Evolutionary conservation across 2,797 vertebrate species (phyloP).

Genomic region (Pipistrellus kuhlii): DNA sequence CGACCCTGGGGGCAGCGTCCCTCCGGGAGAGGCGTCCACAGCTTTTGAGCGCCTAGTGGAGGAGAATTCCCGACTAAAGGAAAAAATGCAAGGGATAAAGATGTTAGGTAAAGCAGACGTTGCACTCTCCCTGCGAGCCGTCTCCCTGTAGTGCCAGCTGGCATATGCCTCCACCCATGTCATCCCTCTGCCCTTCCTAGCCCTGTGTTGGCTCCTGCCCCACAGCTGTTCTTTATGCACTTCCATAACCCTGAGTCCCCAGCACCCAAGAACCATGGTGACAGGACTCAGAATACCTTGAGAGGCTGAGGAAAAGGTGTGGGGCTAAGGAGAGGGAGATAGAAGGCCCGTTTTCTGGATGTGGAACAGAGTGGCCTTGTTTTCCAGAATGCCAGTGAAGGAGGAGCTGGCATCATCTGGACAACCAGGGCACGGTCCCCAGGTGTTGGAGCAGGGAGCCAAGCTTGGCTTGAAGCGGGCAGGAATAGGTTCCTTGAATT

Average conservation of each 20-base stretch:
- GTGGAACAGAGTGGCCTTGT: neutral
- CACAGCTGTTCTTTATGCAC: neutral
- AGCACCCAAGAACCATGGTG: neutral
- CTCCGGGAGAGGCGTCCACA: constrained; percentile 84
- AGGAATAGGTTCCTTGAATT: neutral
- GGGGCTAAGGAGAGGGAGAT: neutral
- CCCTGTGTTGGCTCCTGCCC: neutral
- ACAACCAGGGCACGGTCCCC: neutral
- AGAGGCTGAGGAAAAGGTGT: neutral
- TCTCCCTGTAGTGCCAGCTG: neutral
- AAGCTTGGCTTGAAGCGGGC: neutral
- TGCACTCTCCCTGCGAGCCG: neutral
- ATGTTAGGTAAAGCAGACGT: constrained; percentile 92
- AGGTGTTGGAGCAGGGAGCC: neutral
- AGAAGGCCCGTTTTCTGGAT: neutral
- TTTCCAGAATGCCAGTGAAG: neutral
- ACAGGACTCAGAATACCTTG: neutral
- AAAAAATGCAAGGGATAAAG: constrained; percentile 98
- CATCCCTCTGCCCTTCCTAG: neutral
- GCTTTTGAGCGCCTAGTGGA: constrained; percentile 95
- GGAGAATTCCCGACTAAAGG: constrained; percentile 94
- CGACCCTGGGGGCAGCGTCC: constrained; percentile 94
- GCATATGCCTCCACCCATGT: neutral
- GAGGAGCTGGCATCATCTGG: neutral
- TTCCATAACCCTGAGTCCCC: fast-evolving